phyloP scores from a whole-genome alignment of 1,140 invertebrate genomes.

The Achroia grisella region DNA sequence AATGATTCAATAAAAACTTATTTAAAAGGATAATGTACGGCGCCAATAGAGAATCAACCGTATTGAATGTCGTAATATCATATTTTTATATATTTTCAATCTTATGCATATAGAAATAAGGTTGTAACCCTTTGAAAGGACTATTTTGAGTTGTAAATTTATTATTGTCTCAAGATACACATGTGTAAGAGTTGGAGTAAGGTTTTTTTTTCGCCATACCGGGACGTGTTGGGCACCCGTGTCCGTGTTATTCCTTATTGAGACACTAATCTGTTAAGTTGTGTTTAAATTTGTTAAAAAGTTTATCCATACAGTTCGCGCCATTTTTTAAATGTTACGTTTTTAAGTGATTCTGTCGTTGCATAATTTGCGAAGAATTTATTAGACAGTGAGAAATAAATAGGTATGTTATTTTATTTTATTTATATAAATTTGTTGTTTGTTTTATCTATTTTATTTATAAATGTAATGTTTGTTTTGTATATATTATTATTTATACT shows the following conservation, averaged over 20 bases:
- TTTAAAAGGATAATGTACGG: conserved; percentile 16
- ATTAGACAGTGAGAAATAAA: too few relatives aligned
- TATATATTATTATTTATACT: too few relatives aligned
- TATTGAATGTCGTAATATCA: background rate
- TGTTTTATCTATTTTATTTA: conserved; percentile 2
- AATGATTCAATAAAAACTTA: conserved; percentile 25
- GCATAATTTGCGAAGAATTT: too few relatives aligned
- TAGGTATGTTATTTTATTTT: too few relatives aligned
- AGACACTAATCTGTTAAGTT: conserved; percentile 38
- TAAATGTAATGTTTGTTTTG: too few relatives aligned
- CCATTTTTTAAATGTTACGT: conserved; percentile 32
- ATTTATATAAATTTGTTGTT: conserved; percentile 2
- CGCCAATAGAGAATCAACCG: conserved; percentile 18
- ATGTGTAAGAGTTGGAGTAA: conserved; percentile 35
- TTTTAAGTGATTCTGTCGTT: conserved; percentile 6
- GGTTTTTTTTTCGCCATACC: conserved; percentile 49
- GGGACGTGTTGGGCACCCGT: conserved; percentile 25
- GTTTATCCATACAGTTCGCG: conserved; percentile 38
- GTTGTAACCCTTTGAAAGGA: background rate
- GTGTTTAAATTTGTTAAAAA: conserved; percentile 23
- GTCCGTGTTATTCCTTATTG: conserved; percentile 54
- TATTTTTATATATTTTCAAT: conserved; percentile 1
- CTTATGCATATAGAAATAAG: conserved; percentile 5
- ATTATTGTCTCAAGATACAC: conserved; percentile 1
- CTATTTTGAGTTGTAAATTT: background rate